Conservation (phyloP, 2,113 vertebrate species). For the Podocnemis expansa region DNA sequence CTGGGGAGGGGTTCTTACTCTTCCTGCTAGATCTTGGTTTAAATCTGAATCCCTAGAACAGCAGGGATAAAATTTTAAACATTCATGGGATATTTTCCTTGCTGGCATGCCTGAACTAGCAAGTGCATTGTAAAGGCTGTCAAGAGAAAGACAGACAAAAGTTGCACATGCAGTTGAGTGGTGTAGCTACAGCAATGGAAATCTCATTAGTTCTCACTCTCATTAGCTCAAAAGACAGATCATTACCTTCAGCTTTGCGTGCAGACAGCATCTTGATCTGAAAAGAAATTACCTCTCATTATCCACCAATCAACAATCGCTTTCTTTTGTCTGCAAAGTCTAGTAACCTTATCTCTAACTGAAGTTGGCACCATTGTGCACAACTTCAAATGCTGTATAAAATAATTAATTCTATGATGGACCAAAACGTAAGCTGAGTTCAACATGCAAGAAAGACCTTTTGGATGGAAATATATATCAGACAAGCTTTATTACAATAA, state of each 20-base stretch:
- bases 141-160: background rate
- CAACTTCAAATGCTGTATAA: background rate
- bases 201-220: background rate
- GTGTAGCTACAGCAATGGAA: background rate
- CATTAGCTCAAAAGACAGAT: background rate
- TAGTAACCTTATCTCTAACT: background rate
- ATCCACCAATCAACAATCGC: background rate
- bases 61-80: background rate
- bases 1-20: background rate
- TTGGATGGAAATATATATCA: background rate
- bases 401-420: background rate
- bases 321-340: background rate
- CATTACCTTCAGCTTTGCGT: conserved; percentile 63
- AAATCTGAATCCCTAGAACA: background rate
- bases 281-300: conserved; percentile 8
- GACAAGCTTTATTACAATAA: background rate
- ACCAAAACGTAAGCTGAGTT: background rate
- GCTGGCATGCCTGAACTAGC: background rate
- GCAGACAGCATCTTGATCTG: conserved; percentile 74
- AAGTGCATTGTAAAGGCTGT: background rate
- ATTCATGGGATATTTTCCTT: rapidly evolving
- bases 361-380: background rate
- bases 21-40: background rate
- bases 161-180: background rate
- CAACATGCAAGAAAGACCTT: background rate